A percentile compares a stretch with the other conserved stretches of the same genome.
Conservation (phyloP, 2,797 vertebrate genomes). For the Malacoraja senta region DNA sequence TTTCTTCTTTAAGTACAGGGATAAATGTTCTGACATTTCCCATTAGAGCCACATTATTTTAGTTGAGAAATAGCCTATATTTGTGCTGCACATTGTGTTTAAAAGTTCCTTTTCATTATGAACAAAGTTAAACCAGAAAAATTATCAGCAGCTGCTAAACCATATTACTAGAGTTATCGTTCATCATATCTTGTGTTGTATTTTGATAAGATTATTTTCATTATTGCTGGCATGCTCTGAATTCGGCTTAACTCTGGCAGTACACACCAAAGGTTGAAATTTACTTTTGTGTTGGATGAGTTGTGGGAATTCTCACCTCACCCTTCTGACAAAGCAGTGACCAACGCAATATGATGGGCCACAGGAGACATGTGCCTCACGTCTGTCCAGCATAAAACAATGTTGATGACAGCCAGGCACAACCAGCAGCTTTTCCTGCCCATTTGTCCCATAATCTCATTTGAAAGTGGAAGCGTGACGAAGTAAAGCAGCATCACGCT, state of each 20-base stretch:
- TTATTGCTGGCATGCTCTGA: not conserved
- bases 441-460: constrained; percentile 26
- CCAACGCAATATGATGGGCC: not conserved
- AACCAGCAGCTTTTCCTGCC: not conserved
- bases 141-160: not conserved
- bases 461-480: constrained; percentile 1
- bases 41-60: not conserved
- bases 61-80: not conserved
- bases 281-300: not conserved
- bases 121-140: not conserved
- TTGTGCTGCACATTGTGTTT: not conserved
- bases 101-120: not conserved
- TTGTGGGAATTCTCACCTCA: not conserved
- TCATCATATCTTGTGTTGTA: not conserved
- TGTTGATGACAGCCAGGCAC: constrained; percentile 21
- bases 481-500: not conserved
- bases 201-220: not conserved
- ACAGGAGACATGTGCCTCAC: not conserved
- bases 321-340: not conserved
- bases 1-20: not conserved
- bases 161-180: not conserved
- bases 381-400: constrained; percentile 23
- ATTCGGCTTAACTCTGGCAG: not conserved
- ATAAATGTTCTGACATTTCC: not conserved
- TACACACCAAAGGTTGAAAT: not conserved